Base-by-base conservation (phyloP, 2,797 vertebrate species). In the Syndactyla subalaris region DNA sequence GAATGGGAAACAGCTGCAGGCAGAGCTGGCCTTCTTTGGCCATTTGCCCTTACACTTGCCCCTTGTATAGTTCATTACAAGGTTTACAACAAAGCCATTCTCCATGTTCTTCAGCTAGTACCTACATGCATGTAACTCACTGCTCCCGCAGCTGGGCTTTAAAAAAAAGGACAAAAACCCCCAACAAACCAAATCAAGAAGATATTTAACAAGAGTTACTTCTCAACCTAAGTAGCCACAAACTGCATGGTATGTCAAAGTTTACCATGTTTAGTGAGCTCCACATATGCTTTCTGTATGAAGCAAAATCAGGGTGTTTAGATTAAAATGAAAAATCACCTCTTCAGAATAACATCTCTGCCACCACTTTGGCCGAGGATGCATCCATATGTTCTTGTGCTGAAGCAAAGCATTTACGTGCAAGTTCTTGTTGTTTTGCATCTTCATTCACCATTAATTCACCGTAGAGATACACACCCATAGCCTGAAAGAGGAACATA, bases 401-500 rank as follows among this genome's bases (percentile, higher is more conserved):
- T 97, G 97, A 95, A 86, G 98, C 97, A 91, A 99, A 98, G 95
- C 99, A 99, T 89, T 83, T 98, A 65, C 63, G 97, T 41, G 99
- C 99, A 46, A 99, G 98, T 81, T 98, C 98, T 97, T 99, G 99
- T 91, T 99, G 99, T 85, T 97, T 91, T 12, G 96, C 76, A 14
- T 99, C 98, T 98, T 99, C 99, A 12, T 99, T 98, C 96, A 99
- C 96, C 99, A 99, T 99, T 98, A 99, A 97, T 97, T 99, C 99
- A 43, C 99, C 99, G 7, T 99, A 99, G 61, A 99, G 98, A 97
- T 99, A 99, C 59, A 99, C 98, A 48, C 99, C 99, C 99, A 99
- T 99, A 57, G 99, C 99, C 99, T 99, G 96, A 9, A 96, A 96
- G 61, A 93, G 36, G 66, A 95, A 84, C 49, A 63, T n/a, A 94